phyloP scores from a whole-genome alignment of 2,888 invertebrate genomes.

The Meganola albula region DNA sequence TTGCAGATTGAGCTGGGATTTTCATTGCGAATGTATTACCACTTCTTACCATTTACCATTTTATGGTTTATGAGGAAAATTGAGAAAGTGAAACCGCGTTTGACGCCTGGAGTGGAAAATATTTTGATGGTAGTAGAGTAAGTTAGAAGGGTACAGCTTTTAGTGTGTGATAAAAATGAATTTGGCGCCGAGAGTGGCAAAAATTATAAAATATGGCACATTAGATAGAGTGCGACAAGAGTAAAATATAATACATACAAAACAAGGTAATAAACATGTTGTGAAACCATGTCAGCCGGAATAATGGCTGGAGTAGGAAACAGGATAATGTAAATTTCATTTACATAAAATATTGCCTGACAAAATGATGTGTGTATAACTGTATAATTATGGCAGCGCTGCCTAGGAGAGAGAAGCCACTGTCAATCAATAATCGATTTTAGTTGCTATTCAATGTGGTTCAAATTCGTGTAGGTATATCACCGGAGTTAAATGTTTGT shows the following conservation, averaged over 20 bases:
- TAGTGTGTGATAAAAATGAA: constrained; percentile 43
- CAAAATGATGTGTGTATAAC: constrained; percentile 52
- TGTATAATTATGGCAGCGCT: no score
- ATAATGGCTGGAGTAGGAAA: constrained; percentile 54
- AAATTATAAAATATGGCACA: constrained; percentile 50
- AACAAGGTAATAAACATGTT: constrained; percentile 62
- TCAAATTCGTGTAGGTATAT: no score
- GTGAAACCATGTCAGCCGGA: constrained; percentile 56
- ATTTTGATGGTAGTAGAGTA: no score
- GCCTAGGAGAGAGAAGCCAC: no score
- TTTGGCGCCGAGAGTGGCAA: constrained; percentile 35
- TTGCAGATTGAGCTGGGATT: constrained; percentile 40
- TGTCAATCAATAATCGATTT: no score
- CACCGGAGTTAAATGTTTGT: no score
- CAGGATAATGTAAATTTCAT: constrained; percentile 70
- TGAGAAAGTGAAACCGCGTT: constrained; percentile 6
- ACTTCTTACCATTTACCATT: constrained; percentile 7
- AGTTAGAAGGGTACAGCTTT: no score
- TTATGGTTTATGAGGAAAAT: no score
- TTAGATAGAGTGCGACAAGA: constrained; percentile 45
- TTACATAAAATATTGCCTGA: constrained; percentile 69
- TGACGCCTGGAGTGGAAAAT: no score
- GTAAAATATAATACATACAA: constrained; percentile 63
- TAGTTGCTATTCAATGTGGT: no score
- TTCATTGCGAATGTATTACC: constrained; percentile 35